phyloP scores from a whole-genome alignment of 2,888 invertebrate species.

The Cyclophora punctaria region DNA sequence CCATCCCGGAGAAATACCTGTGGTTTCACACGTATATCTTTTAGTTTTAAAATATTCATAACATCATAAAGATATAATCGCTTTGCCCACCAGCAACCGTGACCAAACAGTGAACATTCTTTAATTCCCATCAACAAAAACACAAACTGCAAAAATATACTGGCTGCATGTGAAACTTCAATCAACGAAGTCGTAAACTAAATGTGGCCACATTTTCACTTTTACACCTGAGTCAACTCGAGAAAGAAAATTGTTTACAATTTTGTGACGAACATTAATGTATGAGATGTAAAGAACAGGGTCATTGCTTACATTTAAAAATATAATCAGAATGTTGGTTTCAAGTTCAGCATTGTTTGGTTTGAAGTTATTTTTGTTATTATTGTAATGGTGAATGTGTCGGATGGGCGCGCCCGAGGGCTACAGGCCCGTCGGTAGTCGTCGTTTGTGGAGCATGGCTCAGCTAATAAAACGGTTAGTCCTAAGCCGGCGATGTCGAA shows the following conservation, averaged over 20 bases:
- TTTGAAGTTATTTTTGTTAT: conserved; percentile 13
- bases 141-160: not conserved
- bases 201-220: conserved; percentile 45
- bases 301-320: conserved; percentile 17
- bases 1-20: conserved; percentile 28
- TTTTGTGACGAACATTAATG: conserved; percentile 19
- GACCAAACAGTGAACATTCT: not conserved
- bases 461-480: conserved; percentile 72
- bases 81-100: no score
- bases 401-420: conserved; percentile 25
- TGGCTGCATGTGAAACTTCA: not conserved
- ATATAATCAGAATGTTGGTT: conserved; percentile 14
- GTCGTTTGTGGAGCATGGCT: conserved; percentile 67
- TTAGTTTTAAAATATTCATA: conserved; percentile 5
- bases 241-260: conserved; percentile 53
- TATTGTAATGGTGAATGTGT: conserved; percentile 18
- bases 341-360: not conserved
- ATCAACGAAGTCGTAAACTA: conserved; percentile 33
- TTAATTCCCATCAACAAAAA: conserved; percentile 9
- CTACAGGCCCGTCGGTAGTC: conserved; percentile 38
- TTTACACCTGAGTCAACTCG: conserved; percentile 54
- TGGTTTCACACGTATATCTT: conserved; percentile 4
- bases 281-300: conserved; percentile 8
- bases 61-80: no score
- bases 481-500: conserved; percentile 57